Percentiles rank a stretch among this genome's conserved stretches.
Conservation (phyloP, 2,113 vertebrate genomes). For the Elaphurus davidianus region DNA sequence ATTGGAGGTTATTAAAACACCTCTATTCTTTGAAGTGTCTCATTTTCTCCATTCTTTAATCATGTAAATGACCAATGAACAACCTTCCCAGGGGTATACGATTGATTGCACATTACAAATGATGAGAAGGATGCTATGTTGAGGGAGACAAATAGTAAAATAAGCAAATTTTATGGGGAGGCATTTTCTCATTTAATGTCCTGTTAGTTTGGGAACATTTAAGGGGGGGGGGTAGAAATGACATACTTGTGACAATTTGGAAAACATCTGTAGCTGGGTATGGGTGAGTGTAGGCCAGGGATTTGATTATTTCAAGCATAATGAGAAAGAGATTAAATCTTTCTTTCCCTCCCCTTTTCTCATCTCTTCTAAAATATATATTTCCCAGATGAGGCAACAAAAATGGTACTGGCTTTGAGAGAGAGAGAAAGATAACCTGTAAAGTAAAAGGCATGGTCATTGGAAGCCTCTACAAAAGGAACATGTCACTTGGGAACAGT, state of each 20-base stretch:
- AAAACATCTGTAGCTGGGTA: conserved; percentile 68
- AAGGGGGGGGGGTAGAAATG: not conserved
- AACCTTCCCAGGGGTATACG: conserved; percentile 47
- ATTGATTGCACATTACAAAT: conserved; percentile 72
- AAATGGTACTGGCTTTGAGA: not conserved
- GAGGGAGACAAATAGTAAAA: conserved; percentile 63
- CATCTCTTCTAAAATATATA: conserved; percentile 13
- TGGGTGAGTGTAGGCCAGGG: conserved; percentile 38
- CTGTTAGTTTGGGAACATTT: conserved; percentile 67
- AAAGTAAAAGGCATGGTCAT: not conserved
- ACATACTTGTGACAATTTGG: conserved; percentile 62
- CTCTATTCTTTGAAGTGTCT: conserved; percentile 61
- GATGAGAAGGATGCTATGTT: conserved; percentile 57
- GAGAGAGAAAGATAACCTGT: not conserved
- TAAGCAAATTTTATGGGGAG: conserved; percentile 69
- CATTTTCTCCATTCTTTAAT: conserved; percentile 67
- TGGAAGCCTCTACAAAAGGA: conserved; percentile 18
- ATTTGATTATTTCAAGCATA: conserved; percentile 63
- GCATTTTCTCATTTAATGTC: conserved; percentile 64
- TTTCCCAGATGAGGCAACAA: conserved; percentile 50
- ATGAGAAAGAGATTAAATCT: conserved; percentile 57
- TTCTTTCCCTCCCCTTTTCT: conserved; percentile 6
- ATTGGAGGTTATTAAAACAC: conserved; percentile 70
- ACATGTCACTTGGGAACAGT: not conserved
- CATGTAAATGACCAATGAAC: conserved; percentile 73